Base-by-base conservation (phyloP, 2,888 invertebrate species). In the Eupithecia inturbata region DNA sequence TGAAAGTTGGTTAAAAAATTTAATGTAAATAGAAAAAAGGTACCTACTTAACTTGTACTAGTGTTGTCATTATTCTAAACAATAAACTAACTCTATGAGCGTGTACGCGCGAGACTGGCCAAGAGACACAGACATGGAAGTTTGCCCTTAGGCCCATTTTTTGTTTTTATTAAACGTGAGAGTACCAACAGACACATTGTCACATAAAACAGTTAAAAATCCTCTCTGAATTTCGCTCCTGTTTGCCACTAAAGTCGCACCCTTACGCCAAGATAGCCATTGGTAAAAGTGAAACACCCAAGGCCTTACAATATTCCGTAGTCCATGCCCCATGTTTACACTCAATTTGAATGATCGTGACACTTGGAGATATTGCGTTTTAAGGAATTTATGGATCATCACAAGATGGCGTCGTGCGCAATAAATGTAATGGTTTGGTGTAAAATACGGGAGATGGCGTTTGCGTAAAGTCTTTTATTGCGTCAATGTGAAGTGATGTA, bases 381-480 rank as follows among this genome's bases (percentile, higher is more conserved):
- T 73, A 66, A 71, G 73, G 76, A 76, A 73, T 76, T 76, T 76
- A 76, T 76, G 73, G 71, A 67, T 71, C 73, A 68, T 71, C 71
- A 45, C 71, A 73, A 76, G 72, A 76, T 71, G 73, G 75, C 72
- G 72, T 70, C 71, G 68, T 53, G 57, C 67, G 73, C 67, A 78
- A 76, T 79, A 78, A 79, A 79, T 70, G 76, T 78, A 78, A 77
- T 76, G 60, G 74, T 71, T 49, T 73, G 77, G 76, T 69, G 67
- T 60, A 78, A 79, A 69, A 72, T 26, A 45, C 36, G 70, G 67
- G 67, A 72, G 41, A 63, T 67, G 63, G 77, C 74, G 77, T 49
- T 74, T 19, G 19, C 6, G 62, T 16, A 60, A 62, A 31, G 31
- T 19, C 16, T n/a, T 66, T 66, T 66, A 66, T 39, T 64, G 36